These are phyloP conservation scores for Microplitis manilae DNA, from an alignment of 2,888 invertebrate genomes.

Conservation along the genomic window DNA sequence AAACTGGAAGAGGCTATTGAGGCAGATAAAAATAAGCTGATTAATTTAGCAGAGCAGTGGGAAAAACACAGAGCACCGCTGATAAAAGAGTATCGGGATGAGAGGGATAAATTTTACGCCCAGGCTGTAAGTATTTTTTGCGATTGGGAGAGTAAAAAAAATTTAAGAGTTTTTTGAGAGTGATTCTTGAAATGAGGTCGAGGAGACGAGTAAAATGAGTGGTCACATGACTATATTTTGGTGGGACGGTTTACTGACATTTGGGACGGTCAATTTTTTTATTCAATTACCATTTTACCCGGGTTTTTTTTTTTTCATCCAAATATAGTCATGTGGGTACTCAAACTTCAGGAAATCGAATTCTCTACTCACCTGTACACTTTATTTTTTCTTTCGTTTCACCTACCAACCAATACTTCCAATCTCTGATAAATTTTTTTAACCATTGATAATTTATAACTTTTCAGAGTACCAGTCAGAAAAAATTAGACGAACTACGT, in stretches of 20 bases:
- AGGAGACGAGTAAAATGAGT: too few species aligned
- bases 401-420: too few species aligned
- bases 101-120: slow-evolving; percentile 67
- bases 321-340: too few species aligned
- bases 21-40: slow-evolving; percentile 77
- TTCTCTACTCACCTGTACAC: not conserved
- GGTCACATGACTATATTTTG: too few species aligned
- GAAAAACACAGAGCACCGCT: slow-evolving; percentile 80
- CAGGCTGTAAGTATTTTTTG: slow-evolving; percentile 69
- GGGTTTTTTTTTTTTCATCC: too few species aligned
- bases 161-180: not conserved
- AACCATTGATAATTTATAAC: slow-evolving; percentile 10
- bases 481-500: slow-evolving; percentile 74
- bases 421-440: too few species aligned
- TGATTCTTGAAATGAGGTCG: not conserved
- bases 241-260: too few species aligned
- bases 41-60: slow-evolving; percentile 81
- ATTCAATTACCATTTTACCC: too few species aligned
- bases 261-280: too few species aligned
- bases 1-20: slow-evolving; percentile 77
- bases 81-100: slow-evolving; percentile 75
- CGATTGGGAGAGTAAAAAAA: not conserved
- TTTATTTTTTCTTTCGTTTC: not conserved
- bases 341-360: not conserved
- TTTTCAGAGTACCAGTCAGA: slow-evolving; percentile 73